Base-by-base conservation (phyloP, 1,140 invertebrate genomes). In the Paraescarpia echinospica region DNA sequence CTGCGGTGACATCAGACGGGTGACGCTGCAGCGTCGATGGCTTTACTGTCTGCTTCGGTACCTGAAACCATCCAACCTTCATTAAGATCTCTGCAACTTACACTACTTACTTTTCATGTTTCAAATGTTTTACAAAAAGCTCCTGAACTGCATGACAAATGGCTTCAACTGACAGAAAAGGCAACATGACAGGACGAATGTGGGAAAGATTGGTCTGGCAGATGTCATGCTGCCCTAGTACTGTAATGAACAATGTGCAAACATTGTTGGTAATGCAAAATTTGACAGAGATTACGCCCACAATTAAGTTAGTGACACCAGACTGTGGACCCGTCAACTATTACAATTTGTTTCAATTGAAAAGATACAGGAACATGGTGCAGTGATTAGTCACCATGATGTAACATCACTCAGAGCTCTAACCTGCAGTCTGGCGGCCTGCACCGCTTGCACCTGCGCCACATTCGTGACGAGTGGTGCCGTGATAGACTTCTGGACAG, bases 1-100 rank as follows among this genome's bases (percentile, higher is more conserved):
- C 97, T 18, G 97, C 97, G 96, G 98, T 97, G 94, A 98, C 98
- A 33, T 98, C 97, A 0, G 97, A 97, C 89, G 95, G 94, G 31
- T 97, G 96, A 91, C 96, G 96, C 93, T 96, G 96, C 92, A 96
- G 96, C 35, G 94, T 96, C 94, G 92, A 96, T 96, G 93, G 96
- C 96, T 35, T 89, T 14, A 89, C 92, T 27, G 33, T 51, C 92
- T 92, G 92, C 34, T 33, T 33, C 34, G 34, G 91, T 92, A 93
- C 35, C 89, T 92, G 1, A 90, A 41, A 90, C 33, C 90, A 34
- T 5, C 34, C 33, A 22, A 33, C 90, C n/a, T 5, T 12, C n/a
- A 34, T 89, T 14, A 89, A 4, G 4, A 34, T 14, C 89, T 33
- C 18, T 89, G 89, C 34, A 33, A 91, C 90, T 77, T 94, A 92